Conservation (phyloP, 53 echinoderm and acorn worm species). For the Zoroaster sp. region DNA sequence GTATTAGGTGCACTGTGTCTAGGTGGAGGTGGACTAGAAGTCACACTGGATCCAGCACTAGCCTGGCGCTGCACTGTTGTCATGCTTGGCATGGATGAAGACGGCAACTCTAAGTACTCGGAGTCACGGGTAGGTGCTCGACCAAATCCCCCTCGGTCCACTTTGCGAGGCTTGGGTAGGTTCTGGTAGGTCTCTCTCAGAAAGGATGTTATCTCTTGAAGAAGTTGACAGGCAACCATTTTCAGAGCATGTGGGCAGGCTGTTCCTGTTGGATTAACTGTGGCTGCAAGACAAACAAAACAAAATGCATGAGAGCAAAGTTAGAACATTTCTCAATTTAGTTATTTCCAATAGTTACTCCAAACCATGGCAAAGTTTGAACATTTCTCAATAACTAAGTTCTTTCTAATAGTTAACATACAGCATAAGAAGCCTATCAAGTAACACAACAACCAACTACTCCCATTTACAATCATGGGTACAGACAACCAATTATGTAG, state of each 20-base stretch:
- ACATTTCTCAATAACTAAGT: too few relatives aligned
- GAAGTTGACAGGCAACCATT: constrained; percentile 94
- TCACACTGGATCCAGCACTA: constrained; percentile 90
- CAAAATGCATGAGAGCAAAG: neutral
- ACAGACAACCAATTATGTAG: too few relatives aligned
- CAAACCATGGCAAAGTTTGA: too few relatives aligned
- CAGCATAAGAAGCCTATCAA: too few relatives aligned
- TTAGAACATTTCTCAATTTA: too few relatives aligned
- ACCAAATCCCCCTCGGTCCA: constrained; percentile 74
- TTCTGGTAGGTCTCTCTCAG: constrained; percentile 94
- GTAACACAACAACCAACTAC: too few relatives aligned
- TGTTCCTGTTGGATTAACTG: constrained; percentile 86
- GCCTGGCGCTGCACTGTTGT: constrained; percentile 76
- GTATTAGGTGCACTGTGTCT: constrained; percentile 68
- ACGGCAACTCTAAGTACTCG: constrained; percentile 78
- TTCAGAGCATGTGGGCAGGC: constrained; percentile 96
- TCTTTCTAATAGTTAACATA: too few relatives aligned
- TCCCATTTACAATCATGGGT: too few relatives aligned
- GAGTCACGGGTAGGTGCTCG: constrained; percentile 72
- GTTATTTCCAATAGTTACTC: too few relatives aligned
- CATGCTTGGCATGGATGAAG: constrained; percentile 58
- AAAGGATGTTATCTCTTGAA: constrained; percentile 92
- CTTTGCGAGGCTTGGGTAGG: constrained; percentile 87
- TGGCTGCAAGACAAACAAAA: constrained; percentile 58
- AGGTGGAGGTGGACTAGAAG: constrained; percentile 92